Conservation (phyloP, 1,140 invertebrate species). For the Panagrolaimus sp. region DNA sequence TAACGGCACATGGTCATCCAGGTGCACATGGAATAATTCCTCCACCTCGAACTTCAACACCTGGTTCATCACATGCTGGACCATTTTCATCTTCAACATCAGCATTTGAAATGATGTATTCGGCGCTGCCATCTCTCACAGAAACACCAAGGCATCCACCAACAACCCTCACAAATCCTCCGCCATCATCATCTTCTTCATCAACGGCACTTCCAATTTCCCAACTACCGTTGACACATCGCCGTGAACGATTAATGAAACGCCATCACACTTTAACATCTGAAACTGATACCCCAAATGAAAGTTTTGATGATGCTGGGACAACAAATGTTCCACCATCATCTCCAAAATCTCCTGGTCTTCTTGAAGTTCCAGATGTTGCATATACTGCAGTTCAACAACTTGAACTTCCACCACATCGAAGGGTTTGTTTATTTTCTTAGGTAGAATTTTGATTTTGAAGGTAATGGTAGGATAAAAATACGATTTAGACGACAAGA, state of each 20-base stretch:
- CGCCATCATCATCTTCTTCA: too few species aligned
- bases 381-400: neutral
- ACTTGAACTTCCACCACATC: constrained; percentile 3
- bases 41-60: neutral
- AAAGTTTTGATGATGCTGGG: neutral
- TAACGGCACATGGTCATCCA: neutral
- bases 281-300: neutral
- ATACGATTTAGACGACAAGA: too few species aligned
- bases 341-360: neutral
- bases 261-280: constrained; percentile 9
- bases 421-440: neutral
- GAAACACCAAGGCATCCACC: neutral
- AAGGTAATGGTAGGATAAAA: too few species aligned
- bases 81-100: neutral
- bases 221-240: neutral
- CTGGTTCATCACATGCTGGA: neutral
- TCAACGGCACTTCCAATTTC: neutral
- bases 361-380: neutral
- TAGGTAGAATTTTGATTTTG: too few species aligned
- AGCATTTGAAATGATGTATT: constrained; percentile 12
- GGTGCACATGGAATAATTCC: neutral
- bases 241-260: neutral
- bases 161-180: neutral
- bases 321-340: neutral
- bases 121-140: neutral